These are phyloP conservation scores for Astreopora myriophthalma DNA, from an alignment of 64 coral and sea anemone genomes.

Conservation along the genomic window DNA sequence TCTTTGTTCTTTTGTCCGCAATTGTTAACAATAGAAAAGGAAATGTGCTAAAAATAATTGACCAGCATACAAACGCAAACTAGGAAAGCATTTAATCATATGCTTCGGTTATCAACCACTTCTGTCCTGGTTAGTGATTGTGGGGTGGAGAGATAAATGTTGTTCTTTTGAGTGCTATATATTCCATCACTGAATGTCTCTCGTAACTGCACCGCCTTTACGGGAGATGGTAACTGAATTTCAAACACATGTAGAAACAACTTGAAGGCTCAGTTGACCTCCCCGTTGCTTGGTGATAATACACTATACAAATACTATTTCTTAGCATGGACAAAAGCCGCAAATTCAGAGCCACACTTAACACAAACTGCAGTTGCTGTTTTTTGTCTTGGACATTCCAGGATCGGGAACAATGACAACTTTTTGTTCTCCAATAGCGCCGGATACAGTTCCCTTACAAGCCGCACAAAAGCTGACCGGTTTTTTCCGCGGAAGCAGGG, in stretches of 20 bases:
- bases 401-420: background rate
- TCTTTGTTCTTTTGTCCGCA: constrained; percentile 41
- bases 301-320: constrained; percentile 28
- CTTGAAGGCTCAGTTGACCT: background rate
- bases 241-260: background rate
- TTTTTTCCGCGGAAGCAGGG: too few species aligned
- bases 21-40: constrained; percentile 10
- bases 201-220: background rate
- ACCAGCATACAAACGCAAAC: background rate
- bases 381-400: background rate
- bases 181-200: background rate
- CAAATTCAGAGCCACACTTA: background rate
- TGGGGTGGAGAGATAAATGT: constrained; percentile 40
- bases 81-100: background rate
- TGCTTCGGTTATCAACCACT: constrained; percentile 12
- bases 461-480: background rate
- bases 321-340: constrained; percentile 12
- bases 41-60: constrained; percentile 32
- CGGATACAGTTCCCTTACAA: background rate
- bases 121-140: background rate
- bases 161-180: background rate
- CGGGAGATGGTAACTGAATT: background rate
- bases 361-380: background rate
- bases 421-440: background rate
- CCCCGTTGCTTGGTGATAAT: constrained; percentile 7